phyloP scores from a whole-genome alignment of 53 echinoderm and acorn worm genomes.

The Henricia sp. region DNA sequence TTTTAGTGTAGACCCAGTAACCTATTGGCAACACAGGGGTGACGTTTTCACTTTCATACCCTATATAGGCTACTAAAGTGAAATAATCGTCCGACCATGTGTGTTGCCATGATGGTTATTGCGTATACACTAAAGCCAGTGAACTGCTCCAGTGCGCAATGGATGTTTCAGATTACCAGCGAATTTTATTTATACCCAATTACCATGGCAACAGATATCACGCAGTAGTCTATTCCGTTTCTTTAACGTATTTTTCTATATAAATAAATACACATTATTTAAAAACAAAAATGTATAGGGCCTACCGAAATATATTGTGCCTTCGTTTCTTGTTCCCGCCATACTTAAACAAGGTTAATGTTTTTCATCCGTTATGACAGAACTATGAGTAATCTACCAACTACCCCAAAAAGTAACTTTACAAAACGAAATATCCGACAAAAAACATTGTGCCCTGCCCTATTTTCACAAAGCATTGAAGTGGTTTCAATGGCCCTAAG shows the following conservation, averaged over 20 bases:
- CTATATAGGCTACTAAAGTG: too few relatives aligned
- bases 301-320: neutral
- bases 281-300: neutral
- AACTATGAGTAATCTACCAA: too few relatives aligned
- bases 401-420: too few relatives aligned
- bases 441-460: too few relatives aligned
- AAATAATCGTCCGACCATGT: neutral
- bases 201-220: neutral
- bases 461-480: too few relatives aligned
- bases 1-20: too few relatives aligned
- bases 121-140: neutral
- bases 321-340: neutral
- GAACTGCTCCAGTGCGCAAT: neutral
- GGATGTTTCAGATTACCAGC: neutral
- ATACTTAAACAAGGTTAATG: too few relatives aligned
- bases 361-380: neutral
- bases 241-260: neutral
- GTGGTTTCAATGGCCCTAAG: too few relatives aligned
- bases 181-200: neutral
- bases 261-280: neutral
- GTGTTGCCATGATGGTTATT: neutral
- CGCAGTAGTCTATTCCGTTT: neutral
- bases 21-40: neutral
- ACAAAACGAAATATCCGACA: too few relatives aligned
- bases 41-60: neutral